Evolutionary conservation across 2,113 vertebrate species (phyloP), one percentile per base, ranked within the genome.

Genomic region (Phyllostomus hastatus): DNA sequence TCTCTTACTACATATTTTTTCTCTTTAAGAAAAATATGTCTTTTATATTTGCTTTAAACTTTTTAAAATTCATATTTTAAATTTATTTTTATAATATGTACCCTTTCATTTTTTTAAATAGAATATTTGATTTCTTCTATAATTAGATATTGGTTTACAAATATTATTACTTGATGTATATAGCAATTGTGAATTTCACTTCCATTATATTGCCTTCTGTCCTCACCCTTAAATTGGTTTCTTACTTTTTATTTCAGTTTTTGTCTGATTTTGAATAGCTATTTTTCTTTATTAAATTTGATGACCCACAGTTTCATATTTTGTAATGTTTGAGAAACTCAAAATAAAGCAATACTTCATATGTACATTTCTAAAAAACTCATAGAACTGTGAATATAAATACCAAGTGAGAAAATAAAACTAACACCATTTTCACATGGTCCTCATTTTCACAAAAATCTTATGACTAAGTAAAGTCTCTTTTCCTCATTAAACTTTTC

Each of bases 231-330:
- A 92, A 61, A 28, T 61, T 4, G 59, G 1, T 67, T 87, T 6
- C 19, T 69, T 73, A 43, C 5, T 46, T 72, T 82, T 57, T 70
- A 48, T 12, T 57, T 31, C 52, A n/a, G 0, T 80, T 80, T 91
- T 83, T 50, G 17, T 31, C 16, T 72, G 46, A 67, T 1, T 3
- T 52, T 69, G 19, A 92, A 48, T 81, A 80, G 81, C 28, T 78
- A 35, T 78, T 80, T 76, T 76, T 92, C 7, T 66, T n/a, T 88
- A 90, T 88, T 64, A 94, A 95, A 84, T 78, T 16, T 87, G 12
- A 69, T 82, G 22, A 43, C 33, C 66, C n/a, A 61, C 9, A 88
- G 9, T 80, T 82, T 84, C 43, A 57, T 1, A 78, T 0, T 67
- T 33, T 82, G 7, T n/a, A 88, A 69, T 86, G 9, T 11, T 66